Conservation (phyloP, 2,888 invertebrate genomes). For the Spilosoma lubricipeda region DNA sequence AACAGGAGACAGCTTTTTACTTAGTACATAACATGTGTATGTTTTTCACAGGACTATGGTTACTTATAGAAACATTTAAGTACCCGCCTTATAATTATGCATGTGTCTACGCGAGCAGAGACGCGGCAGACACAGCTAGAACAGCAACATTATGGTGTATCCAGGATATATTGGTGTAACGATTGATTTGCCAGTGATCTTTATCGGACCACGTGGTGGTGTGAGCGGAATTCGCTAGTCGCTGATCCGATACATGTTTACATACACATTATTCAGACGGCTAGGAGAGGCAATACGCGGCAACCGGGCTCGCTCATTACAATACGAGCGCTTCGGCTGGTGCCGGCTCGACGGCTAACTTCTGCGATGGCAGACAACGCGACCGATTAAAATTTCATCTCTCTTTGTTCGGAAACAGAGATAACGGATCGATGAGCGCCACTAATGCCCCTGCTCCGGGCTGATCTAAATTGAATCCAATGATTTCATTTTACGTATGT, state of each 20-base stretch:
- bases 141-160: slow-evolving; percentile 39
- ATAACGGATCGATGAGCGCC: slow-evolving; percentile 77
- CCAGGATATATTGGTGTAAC: slow-evolving; percentile 37
- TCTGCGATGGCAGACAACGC: slow-evolving; percentile 74
- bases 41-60: neutral
- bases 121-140: neutral
- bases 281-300: slow-evolving; percentile 42
- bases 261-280: slow-evolving; percentile 68
- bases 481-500: slow-evolving; percentile 54
- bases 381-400: slow-evolving; percentile 85
- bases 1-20: neutral
- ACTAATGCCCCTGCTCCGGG: slow-evolving; percentile 69
- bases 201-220: slow-evolving; percentile 20
- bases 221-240: slow-evolving; percentile 19
- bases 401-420: slow-evolving; percentile 78
- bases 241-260: slow-evolving; percentile 53
- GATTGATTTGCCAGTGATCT: slow-evolving; percentile 54
- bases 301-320: slow-evolving; percentile 67
- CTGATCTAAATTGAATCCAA: slow-evolving; percentile 74
- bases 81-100: too few species aligned
- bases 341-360: slow-evolving; percentile 72
- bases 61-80: too few species aligned
- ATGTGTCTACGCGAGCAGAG: neutral
- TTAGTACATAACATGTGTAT: too few species aligned
- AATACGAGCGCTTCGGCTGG: slow-evolving; percentile 63